Percentiles rank a stretch among this genome's conserved stretches.
These are phyloP conservation scores for Vanessa atalanta DNA, from an alignment of 1,140 invertebrate genomes.

Conservation along the genomic window DNA sequence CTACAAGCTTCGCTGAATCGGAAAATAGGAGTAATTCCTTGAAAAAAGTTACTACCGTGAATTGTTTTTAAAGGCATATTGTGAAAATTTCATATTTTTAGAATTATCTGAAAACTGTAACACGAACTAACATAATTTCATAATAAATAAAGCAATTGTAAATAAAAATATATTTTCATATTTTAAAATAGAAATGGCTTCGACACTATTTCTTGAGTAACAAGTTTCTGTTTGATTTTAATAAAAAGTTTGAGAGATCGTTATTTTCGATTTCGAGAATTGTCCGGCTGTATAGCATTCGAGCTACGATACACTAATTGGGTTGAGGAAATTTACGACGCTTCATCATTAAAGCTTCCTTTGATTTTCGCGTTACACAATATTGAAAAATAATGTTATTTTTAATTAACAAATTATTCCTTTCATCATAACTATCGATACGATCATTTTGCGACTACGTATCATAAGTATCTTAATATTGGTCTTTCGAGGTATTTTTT, in stretches of 20 bases:
- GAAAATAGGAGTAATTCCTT: no score
- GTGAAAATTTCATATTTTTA: no score
- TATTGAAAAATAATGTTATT: neutral
- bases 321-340: constrained; percentile 42
- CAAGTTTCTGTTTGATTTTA: constrained; percentile 44
- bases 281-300: constrained; percentile 41
- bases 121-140: no score
- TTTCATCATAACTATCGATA: neutral
- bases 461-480: neutral
- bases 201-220: constrained; percentile 21
- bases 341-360: constrained; percentile 40
- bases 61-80: no score
- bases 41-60: no score
- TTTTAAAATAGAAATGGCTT: constrained; percentile 14
- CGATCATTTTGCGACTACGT: neutral
- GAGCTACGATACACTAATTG: constrained; percentile 50
- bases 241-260: constrained; percentile 48
- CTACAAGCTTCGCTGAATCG: no score
- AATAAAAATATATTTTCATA: neutral
- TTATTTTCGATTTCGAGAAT: constrained; percentile 46
- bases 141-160: neutral
- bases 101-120: no score
- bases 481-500: neutral
- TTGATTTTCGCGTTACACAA: constrained; percentile 33
- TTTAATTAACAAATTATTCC: neutral